A percentile compares a stretch with the other conserved stretches of the same genome.
Conservation (phyloP, 2,113 vertebrate genomes). For the Emydura subglobosa region DNA sequence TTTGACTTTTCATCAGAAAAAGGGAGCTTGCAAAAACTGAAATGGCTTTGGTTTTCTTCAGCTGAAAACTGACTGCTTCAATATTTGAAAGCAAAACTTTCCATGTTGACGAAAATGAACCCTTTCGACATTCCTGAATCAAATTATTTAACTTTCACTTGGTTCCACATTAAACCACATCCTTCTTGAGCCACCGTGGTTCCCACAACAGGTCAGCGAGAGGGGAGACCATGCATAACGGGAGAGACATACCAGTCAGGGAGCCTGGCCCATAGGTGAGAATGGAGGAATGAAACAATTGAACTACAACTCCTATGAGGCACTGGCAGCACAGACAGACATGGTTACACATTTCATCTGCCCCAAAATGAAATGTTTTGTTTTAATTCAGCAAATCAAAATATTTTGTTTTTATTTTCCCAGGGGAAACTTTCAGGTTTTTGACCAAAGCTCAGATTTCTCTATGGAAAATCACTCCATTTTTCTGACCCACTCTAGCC, state of each 20-base stretch:
- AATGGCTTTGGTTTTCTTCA: not conserved
- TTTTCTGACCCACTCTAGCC: not conserved
- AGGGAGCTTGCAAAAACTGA: not conserved
- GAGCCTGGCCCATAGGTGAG: not conserved
- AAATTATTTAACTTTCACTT: conserved; percentile 1
- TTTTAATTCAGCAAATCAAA: not conserved
- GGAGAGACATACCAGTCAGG: not conserved
- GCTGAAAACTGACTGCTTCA: not conserved
- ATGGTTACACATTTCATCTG: not conserved
- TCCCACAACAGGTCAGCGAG: not conserved
- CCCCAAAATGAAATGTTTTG: not conserved
- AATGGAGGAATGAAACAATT: not conserved
- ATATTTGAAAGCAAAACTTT: not conserved
- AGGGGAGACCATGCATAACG: not conserved
- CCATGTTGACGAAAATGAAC: conserved; percentile 35
- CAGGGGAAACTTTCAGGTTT: not conserved
- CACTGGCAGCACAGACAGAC: not conserved
- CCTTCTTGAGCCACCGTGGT: not conserved
- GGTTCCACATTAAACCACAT: not conserved
- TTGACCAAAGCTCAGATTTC: not conserved
- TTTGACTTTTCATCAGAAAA: conserved; percentile 18
- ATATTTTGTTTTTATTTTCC: not conserved
- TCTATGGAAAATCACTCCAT: not conserved
- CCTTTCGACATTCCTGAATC: not conserved
- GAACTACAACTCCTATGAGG: not conserved